Evolutionary conservation across 2,888 invertebrate genomes (phyloP).

Genomic region (Limnephilus rhombicus): DNA sequence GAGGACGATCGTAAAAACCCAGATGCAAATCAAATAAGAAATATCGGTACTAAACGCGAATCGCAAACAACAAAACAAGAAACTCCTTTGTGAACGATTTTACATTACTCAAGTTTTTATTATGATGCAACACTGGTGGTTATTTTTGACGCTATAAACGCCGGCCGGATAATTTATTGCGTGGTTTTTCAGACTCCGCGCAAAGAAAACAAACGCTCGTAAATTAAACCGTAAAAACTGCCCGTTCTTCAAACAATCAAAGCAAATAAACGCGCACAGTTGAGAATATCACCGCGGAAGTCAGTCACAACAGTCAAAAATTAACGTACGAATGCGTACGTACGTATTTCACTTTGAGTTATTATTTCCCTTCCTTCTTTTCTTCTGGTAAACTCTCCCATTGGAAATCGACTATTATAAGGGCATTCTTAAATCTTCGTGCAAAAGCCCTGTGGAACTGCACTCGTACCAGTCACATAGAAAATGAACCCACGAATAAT

Average conservation of each 20-base stretch:
- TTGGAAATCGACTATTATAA: neutral
- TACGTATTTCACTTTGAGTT: neutral
- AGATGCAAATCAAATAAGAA: neutral
- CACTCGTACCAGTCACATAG: no score
- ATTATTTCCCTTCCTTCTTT: neutral
- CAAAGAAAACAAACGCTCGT: neutral
- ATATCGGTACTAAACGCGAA: neutral
- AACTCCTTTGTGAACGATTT: conserved; percentile 1
- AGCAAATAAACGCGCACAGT: neutral
- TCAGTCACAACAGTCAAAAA: neutral
- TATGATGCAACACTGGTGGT: conserved; percentile 1
- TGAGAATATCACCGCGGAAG: neutral
- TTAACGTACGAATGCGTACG: neutral
- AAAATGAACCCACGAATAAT: no score
- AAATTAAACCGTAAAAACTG: conserved; percentile 1
- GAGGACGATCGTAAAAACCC: neutral
- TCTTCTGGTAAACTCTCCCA: neutral
- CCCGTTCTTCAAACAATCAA: neutral
- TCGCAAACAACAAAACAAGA: neutral
- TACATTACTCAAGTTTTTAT: neutral
- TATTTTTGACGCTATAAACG: conserved; percentile 1
- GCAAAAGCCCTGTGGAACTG: neutral
- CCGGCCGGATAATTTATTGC: neutral
- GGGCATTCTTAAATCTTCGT: neutral
- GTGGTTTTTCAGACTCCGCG: neutral